Evolutionary conservation across 1,140 invertebrate species (phyloP), one percentile per base, ranked within the genome.

Genomic region (Cotesia vestalis): DNA sequence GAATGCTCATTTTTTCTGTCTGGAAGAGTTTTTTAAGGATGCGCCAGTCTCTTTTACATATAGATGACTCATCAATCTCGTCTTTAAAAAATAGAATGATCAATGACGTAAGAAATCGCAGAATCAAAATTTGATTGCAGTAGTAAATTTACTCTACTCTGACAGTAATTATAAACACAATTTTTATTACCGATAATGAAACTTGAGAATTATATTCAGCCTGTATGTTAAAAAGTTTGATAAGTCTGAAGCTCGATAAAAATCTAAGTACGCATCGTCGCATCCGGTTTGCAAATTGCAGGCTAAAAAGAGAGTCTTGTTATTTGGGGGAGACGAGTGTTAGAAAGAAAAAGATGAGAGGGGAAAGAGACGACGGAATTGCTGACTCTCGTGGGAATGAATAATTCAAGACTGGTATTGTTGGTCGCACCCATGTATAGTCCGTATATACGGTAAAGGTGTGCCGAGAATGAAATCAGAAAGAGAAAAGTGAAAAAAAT

Each of bases 381-480:
- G 71, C 67, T 69, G 71, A 70, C 71, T 77, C 71, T 74, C 66
- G 35, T 70, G 70, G 69, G 74, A 76, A 85, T 85, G 82, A 85
- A 85, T 85, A 81, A 85, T 85, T 85, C 82, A 85, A 75, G 51
- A 77, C 78, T 75, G 75, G 76, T 73, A 81, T 82, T 83, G 81
- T 83, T 79, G 81, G 83, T 84, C 84, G 83, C 84, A 74, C 84
- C 84, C 83, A 85, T 82, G 79, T 80, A 80, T 76, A 80, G 73
- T 73, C 61, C 73, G 75, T 76, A 76, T 46, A 46, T 76, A 78
- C 73, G 75, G 73, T 67, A 51, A 78, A 84, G 83, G 82, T 84
- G 83, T 81, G 83, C 77, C 82, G 72, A 71, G 81, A 84, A 84
- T 85, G 78, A 84, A 83, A 84, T 82, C 80, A 80, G 81, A 76